Evolutionary conservation across 1,140 invertebrate species (phyloP).

Genomic region (Dufourea novaeangliae): DNA sequence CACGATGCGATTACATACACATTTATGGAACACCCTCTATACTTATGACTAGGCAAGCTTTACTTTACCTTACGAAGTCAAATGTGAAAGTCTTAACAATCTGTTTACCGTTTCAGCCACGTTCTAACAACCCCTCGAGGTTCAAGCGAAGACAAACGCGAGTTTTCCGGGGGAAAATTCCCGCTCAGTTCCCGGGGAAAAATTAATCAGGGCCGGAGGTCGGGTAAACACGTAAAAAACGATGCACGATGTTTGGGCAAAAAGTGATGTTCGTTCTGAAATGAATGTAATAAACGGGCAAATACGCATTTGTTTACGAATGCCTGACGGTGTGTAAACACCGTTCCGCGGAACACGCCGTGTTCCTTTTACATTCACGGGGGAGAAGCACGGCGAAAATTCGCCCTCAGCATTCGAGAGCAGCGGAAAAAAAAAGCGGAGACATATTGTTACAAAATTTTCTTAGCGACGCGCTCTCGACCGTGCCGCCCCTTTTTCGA

Average conservation of each 20-base stretch:
- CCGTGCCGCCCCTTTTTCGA: background rate
- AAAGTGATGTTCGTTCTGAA: background rate
- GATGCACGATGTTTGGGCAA: background rate
- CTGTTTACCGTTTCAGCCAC: background rate
- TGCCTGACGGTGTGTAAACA: slow-evolving; percentile 7
- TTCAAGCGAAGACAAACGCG: background rate
- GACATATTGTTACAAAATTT: slow-evolving; percentile 7
- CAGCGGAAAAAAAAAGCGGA: background rate
- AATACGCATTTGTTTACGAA: slow-evolving; percentile 34
- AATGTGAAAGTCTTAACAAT: background rate
- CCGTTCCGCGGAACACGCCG: background rate
- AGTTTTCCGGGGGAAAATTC: background rate
- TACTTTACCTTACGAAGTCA: background rate
- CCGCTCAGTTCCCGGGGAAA: background rate
- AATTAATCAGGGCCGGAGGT: background rate
- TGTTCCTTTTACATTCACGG: background rate
- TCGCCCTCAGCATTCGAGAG: background rate
- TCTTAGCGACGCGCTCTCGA: too few relatives aligned
- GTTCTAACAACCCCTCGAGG: background rate
- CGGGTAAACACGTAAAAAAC: background rate
- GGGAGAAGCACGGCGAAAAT: slow-evolving; percentile 27
- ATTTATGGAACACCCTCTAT: background rate
- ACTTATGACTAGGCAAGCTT: background rate
- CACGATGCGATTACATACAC: too few relatives aligned
- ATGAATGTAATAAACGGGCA: slow-evolving; percentile 26